Base-by-base conservation (phyloP, 2,888 invertebrate genomes). In the Acrocyrtus sp. region DNA sequence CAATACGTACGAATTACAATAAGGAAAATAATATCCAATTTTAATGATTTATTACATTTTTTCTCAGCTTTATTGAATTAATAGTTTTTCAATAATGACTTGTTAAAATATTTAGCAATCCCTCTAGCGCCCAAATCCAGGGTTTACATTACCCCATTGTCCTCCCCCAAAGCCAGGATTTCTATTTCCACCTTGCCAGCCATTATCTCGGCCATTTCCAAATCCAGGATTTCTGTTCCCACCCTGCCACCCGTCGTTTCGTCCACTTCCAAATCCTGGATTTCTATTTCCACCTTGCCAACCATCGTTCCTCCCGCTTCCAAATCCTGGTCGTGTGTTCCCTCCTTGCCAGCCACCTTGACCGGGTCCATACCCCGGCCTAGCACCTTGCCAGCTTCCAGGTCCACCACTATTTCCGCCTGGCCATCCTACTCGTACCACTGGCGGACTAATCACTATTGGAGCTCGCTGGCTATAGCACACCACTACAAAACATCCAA, bases 111-210 rank as follows among this genome's bases (percentile, higher is more conserved):
- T 8, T 29, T n/a, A 1, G 8, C 47, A 34, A 10, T 48, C 45
- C 21, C 60, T 34, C 19, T 21, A 60, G 17, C 21, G 17, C 17
- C 29, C 45, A n/a, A 17, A 47, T 21, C 47, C 39, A 21, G 50
- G 56, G 6, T 54, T 45, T 43, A 50, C 39, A 34, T 68, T 60
- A 10, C 68, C 60, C 1, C 60, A 34, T 26, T 43, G 29, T 26
- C 48, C 70, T 4, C 57, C 51, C 12, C 48, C 57, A 29, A 50
- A 50, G 5, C 51, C 48, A 21, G 60, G 60, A 29, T 34, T 39
- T 12, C 54, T 19, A 34, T 63, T 17, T 47, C 56, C 51, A 19
- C 72, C 72, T 51, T 65, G 58, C n/a, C n/a, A n/a, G n/a, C n/a
- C n/a, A n/a, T n/a, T n/a, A n/a, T n/a, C n/a, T 50, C 51, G 61